Evolutionary conservation across 2,888 invertebrate genomes (phyloP), one percentile per base, ranked within the genome.

Genomic region (Sarcophaga caerulescens): DNA sequence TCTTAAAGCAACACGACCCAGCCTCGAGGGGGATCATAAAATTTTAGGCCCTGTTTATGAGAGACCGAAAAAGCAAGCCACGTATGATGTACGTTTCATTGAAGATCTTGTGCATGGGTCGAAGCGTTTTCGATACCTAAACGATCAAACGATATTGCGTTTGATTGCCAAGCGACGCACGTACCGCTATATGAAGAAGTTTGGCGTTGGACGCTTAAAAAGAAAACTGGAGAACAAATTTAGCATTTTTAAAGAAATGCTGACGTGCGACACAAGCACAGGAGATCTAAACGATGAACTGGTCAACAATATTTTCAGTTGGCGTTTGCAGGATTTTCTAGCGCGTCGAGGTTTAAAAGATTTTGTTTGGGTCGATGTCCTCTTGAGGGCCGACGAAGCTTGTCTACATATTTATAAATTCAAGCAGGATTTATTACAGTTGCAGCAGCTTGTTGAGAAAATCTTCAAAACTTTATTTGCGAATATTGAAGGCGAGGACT

Each of bases 341-440:
- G 23, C 10, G 52, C 87, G 87, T 60, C 83, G 87, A 35, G 52
- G 12, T 12, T 78, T 84, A 19, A 44, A 52, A 59, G 65, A 71
- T n/a, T 81, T 78, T 23, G 74, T 81, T 14, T 83, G 83, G 87
- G 70, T 85, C 10, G 83, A 85, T 44, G 63, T 85, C n/a, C 23
- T 85, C n/a, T 70, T 83, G 70, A 74, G 66, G 65, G 44, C 69
- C 6, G n/a, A 57, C 12, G 70, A 47, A 12, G 17, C 25, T 6
- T 35, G 62, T 44, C 62, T 87, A n/a, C 35, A 85, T 73, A 12
- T 60, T 17, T 70, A 68, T 21, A 87, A 87, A 81, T 83, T 83
- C 21, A 73, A 71, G 66, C 70, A 66, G 21, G 87, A 87, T 25
- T 47, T 87, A 10, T 44, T 78, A 19, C 78, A 81, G 60, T 21